Percentiles rank a stretch among this genome's conserved stretches.
Evolutionary conservation across 2,797 vertebrate species (phyloP).

Genomic region (Clarias laeviceps): DNA sequence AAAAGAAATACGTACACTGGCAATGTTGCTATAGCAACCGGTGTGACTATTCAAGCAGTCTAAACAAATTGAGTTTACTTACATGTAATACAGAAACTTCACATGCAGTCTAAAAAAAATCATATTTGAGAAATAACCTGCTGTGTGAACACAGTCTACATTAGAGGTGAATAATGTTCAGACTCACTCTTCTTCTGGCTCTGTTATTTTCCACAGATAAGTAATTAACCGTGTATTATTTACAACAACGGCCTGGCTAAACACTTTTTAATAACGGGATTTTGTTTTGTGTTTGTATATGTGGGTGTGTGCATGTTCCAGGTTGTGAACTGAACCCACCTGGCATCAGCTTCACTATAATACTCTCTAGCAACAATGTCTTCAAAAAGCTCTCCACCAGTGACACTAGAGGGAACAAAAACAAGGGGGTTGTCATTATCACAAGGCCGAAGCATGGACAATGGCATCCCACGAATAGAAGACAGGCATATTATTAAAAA

Average conservation of each 20-base stretch:
- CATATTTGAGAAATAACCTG: neutral
- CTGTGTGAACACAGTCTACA: constrained; percentile 2
- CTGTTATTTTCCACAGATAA: neutral
- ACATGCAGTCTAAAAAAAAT: neutral
- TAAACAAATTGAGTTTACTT: neutral
- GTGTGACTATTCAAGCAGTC: neutral
- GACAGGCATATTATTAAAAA: too few relatives aligned
- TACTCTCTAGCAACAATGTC: constrained; percentile 98
- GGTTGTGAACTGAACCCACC: constrained; percentile 70
- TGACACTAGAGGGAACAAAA: constrained; percentile 78
- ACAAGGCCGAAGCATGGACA: neutral
- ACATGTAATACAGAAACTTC: neutral
- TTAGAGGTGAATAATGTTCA: neutral
- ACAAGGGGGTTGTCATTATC: neutral
- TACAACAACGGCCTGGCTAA: neutral
- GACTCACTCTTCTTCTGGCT: neutral
- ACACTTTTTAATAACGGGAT: neutral
- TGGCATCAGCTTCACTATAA: constrained; percentile 98
- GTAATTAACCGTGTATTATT: neutral
- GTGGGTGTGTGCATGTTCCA: neutral
- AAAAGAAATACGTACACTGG: neutral
- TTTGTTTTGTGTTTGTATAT: neutral
- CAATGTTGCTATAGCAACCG: neutral
- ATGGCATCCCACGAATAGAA: neutral
- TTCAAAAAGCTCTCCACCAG: constrained; percentile 96